Base-by-base conservation (phyloP, 2,113 vertebrate species). In the Leptosomus discolor region DNA sequence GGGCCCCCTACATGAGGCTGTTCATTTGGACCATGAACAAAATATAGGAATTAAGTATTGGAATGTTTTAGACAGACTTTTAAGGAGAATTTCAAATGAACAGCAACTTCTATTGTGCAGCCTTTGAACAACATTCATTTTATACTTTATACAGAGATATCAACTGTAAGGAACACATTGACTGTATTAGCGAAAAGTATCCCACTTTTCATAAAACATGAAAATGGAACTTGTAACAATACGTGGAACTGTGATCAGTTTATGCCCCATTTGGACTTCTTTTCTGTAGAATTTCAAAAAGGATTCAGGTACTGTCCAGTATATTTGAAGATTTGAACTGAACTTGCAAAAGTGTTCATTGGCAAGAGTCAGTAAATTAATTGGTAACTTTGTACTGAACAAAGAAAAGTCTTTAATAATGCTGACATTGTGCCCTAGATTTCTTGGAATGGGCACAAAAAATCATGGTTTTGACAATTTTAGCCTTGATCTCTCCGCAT, bases 221-320 rank as follows among this genome's bases (percentile, higher is more conserved):
- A 61, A 78, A n/a, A 1, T 37, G 7, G 22, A 15, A 48, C 11
- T 71, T 43, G 17, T 13, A 78, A 50, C 12, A 87, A 22, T 6
- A 15, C 15, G 6, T 6, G 1, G n/a, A 64, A 34, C 16, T 37
- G 5, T 69, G n/a, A 43, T 4, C 4, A 13, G 0, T 4, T 78
- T 88, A 73, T 67, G 6, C 11, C 12, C 10, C 8, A 22, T 54
- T 54, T 84, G 26, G 12, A 67, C 15, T 29, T 73, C 27, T 11
- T 41, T 65, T 53, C 37, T 65, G 18, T 16, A 71, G 2, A 5
- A 54, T 78, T 88, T 84, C 5, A 54, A 16, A 61, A 84, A n/a
- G 3, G 3, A 23, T 46, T 77, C 5, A 20, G 16, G 2, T 65
- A 29, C 36, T 50, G 9, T 37, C 11, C 24, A 12, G 6, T 65